Percentiles rank a stretch among this genome's conserved stretches.
Conservation (phyloP, 1,140 invertebrate genomes). For the Parapsyche elsis region DNA sequence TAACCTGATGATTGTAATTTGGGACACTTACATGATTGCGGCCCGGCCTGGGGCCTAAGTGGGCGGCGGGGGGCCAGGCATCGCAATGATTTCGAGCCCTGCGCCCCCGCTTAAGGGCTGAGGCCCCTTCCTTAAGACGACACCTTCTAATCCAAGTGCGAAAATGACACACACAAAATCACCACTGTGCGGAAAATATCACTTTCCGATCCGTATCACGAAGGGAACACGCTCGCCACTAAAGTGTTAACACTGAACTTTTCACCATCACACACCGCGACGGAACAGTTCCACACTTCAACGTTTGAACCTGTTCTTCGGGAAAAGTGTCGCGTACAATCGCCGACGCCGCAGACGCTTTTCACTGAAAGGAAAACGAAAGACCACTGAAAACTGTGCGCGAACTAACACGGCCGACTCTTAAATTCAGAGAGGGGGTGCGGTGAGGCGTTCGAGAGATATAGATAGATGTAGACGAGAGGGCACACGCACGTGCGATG, state of each 20-base stretch:
- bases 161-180: background rate
- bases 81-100: background rate
- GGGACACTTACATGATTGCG: conserved; percentile 49
- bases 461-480: background rate
- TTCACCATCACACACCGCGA: background rate
- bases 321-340: background rate
- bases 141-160: background rate
- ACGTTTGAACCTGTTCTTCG: too few species aligned
- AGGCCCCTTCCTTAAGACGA: background rate
- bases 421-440: too few species aligned
- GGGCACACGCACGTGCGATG: background rate
- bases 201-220: background rate
- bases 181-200: background rate
- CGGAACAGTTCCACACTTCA: too few species aligned
- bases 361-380: background rate
- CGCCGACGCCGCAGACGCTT: background rate
- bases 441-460: too few species aligned
- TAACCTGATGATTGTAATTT: background rate
- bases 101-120: background rate
- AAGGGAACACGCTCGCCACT: background rate
- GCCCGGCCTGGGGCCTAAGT: conserved; percentile 51
- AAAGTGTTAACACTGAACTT: background rate
- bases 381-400: background rate
- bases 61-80: conserved; percentile 50
- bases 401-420: too few species aligned